phyloP scores from a whole-genome alignment of 2,797 vertebrate genomes.

The Artibeus jamaicensis region DNA sequence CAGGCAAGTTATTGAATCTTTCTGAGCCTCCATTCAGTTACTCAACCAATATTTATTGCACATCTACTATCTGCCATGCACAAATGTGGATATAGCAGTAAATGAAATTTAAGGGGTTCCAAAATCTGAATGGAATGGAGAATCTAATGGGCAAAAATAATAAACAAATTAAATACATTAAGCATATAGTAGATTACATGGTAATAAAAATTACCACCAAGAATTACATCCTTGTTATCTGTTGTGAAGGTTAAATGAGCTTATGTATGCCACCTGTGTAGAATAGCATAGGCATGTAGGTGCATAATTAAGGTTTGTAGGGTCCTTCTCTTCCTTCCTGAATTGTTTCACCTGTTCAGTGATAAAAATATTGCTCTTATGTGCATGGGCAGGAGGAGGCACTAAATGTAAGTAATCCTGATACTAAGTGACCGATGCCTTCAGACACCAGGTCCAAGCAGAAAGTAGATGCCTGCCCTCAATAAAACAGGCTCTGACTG shows the following conservation, averaged over 20 bases:
- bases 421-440: background rate
- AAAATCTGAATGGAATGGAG: background rate
- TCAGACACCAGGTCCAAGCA: background rate
- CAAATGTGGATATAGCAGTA: background rate
- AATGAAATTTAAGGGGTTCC: background rate
- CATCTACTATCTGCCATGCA: background rate
- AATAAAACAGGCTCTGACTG: background rate
- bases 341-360: conserved; percentile 57
- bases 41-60: background rate
- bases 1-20: background rate
- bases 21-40: background rate
- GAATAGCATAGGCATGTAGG: background rate
- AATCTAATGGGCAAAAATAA: background rate
- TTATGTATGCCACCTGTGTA: background rate
- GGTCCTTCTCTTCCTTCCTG: background rate
- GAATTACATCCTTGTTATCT: background rate
- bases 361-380: background rate
- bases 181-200: background rate
- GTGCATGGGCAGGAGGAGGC: background rate
- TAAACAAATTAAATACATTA: background rate
- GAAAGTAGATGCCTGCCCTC: background rate
- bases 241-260: background rate
- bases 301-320: background rate
- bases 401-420: background rate
- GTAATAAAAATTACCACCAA: conserved; percentile 6